phyloP scores from a whole-genome alignment of 2,888 invertebrate species.

The Drosophila greeni region DNA sequence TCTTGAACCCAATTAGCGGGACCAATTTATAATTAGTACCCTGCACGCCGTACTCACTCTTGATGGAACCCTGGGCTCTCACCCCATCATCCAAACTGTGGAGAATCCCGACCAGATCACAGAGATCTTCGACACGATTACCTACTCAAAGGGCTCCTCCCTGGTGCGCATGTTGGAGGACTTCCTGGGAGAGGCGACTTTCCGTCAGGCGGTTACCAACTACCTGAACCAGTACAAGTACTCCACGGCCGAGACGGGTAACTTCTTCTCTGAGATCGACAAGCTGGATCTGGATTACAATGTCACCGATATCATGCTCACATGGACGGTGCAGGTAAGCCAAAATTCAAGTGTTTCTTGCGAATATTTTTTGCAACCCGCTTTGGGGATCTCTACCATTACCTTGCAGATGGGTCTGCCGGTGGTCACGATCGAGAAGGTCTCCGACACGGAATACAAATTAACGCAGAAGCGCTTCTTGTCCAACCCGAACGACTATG shows the following conservation, averaged over 20 bases:
- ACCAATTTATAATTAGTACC: conserved; percentile 86
- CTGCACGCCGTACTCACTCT: conserved; percentile 85
- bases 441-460: conserved; percentile 80
- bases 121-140: conserved; percentile 93
- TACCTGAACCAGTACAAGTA: conserved; percentile 87
- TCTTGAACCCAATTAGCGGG: conserved; percentile 81
- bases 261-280: conserved; percentile 82
- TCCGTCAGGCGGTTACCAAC: conserved; percentile 85
- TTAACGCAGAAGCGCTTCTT: conserved; percentile 89
- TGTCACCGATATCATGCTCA: conserved; percentile 86
- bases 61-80: conserved; percentile 90
- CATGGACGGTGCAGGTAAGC: conserved; percentile 86
- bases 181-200: conserved; percentile 84
- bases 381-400: conserved; percentile 31
- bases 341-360: neutral
- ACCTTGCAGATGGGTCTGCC: conserved; percentile 88
- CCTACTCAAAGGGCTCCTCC: conserved; percentile 94
- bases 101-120: conserved; percentile 93
- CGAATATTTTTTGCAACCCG: conserved; percentile 1
- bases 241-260: conserved; percentile 88
- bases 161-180: conserved; percentile 93
- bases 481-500: conserved; percentile 82
- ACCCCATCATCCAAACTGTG: conserved; percentile 93
- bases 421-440: conserved; percentile 82
- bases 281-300: conserved; percentile 81